A percentile compares a stretch with the other conserved stretches of the same genome.
Evolutionary conservation across 2,797 vertebrate genomes (phyloP).

Genomic region (Helarctos malayanus): DNA sequence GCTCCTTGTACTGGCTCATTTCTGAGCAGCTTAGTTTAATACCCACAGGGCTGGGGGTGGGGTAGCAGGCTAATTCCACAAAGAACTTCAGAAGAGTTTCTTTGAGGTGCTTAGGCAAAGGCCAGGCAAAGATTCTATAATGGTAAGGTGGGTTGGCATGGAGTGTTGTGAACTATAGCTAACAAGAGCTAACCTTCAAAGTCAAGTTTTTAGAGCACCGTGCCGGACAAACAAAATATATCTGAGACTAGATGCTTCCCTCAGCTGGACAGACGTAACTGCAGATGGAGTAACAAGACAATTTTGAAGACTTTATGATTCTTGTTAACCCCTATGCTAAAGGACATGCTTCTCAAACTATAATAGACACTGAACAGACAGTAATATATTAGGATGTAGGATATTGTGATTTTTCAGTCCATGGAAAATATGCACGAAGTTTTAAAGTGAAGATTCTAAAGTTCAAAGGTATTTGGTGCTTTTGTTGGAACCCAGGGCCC

Average conservation of each 20-base stretch:
- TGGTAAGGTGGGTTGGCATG: not conserved
- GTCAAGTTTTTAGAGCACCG: not conserved
- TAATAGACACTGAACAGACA: not conserved
- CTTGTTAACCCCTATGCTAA: not conserved
- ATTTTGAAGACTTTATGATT: slow-evolving; percentile 13
- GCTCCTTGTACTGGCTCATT: not conserved
- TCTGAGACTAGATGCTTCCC: not conserved
- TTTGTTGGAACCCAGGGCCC: not conserved
- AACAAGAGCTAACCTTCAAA: not conserved
- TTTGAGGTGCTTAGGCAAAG: not conserved
- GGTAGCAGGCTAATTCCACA: not conserved
- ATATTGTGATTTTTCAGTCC: not conserved
- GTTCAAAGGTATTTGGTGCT: not conserved
- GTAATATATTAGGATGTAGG: not conserved
- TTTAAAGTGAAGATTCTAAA: not conserved
- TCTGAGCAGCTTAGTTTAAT: not conserved
- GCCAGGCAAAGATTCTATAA: not conserved
- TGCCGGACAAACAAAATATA: not conserved
- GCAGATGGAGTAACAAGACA: not conserved
- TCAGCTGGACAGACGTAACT: not conserved
- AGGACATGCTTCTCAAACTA: not conserved
- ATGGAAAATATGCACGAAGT: not conserved
- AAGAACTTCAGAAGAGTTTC: not conserved
- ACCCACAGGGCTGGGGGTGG: not conserved
- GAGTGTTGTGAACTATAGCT: not conserved